Evolutionary conservation across 1,140 invertebrate species (phyloP).

Genomic region (Phortica variegata): DNA sequence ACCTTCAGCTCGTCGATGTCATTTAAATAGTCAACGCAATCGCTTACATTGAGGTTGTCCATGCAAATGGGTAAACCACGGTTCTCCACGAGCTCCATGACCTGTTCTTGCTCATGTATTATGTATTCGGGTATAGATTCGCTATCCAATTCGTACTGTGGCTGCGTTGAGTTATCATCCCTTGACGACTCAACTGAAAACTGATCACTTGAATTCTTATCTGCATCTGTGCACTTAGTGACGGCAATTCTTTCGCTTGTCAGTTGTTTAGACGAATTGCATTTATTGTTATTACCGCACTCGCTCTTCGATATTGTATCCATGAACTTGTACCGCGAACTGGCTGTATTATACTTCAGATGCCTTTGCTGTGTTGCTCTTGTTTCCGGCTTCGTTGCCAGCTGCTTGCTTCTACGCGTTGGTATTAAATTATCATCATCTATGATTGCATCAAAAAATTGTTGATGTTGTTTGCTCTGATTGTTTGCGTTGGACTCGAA

Average conservation of each 20-base stretch:
- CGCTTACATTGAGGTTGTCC: constrained; percentile 4
- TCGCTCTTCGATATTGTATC: too few relatives aligned
- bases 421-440: neutral
- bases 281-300: too few relatives aligned
- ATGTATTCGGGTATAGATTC: neutral
- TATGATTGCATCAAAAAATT: neutral
- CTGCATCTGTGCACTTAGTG: neutral
- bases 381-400: neutral
- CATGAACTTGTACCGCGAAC: too few relatives aligned
- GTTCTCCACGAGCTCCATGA: neutral
- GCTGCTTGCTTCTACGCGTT: neutral
- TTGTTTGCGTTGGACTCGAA: constrained; percentile 3
- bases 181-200: too few relatives aligned
- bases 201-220: neutral
- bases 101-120: neutral
- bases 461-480: neutral
- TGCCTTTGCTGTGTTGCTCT: too few relatives aligned
- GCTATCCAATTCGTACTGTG: neutral
- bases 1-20: constrained; percentile 3
- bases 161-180: neutral
- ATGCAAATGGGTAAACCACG: constrained; percentile 1
- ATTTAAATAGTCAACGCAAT: constrained; percentile 20
- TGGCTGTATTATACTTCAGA: too few relatives aligned
- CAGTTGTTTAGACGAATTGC: too few relatives aligned
- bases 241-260: too few relatives aligned